Percentiles rank a stretch among this genome's conserved stretches.
These are phyloP conservation scores for Malurus alboscapulatus DNA, from an alignment of 2,113 vertebrate species.

Conservation along the genomic window DNA sequence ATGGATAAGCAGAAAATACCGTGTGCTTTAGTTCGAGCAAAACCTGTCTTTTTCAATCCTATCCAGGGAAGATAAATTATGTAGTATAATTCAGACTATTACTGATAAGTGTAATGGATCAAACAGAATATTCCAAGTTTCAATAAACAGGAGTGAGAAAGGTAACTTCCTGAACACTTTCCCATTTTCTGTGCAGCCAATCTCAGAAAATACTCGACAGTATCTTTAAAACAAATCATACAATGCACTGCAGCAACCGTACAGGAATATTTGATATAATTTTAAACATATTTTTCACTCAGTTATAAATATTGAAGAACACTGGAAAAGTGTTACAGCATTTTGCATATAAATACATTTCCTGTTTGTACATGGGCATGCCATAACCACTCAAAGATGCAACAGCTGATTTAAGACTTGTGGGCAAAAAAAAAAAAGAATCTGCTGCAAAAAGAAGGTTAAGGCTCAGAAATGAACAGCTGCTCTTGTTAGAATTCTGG, in stretches of 20 bases:
- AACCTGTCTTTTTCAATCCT: slow-evolving; percentile 51
- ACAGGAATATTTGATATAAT: background rate
- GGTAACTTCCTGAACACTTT: slow-evolving; percentile 32
- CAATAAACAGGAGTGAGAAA: slow-evolving; percentile 3
- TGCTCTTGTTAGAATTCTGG: background rate
- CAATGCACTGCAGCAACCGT: background rate
- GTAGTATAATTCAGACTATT: slow-evolving; percentile 49
- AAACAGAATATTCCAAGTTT: slow-evolving; percentile 65
- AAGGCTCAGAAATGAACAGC: background rate
- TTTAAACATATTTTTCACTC: background rate
- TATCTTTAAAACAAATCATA: slow-evolving; percentile 38
- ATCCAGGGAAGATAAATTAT: slow-evolving; percentile 50
- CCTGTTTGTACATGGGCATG: background rate
- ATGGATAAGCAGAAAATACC: slow-evolving; percentile 52
- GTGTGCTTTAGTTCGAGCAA: slow-evolving; percentile 16
- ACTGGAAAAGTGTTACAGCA: background rate
- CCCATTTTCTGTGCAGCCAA: slow-evolving; percentile 21
- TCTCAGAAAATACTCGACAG: slow-evolving; percentile 26
- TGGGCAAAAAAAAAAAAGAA: background rate
- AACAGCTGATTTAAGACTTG: background rate
- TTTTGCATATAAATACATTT: slow-evolving; percentile 27
- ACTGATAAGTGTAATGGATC: slow-evolving; percentile 69
- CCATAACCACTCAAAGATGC: background rate
- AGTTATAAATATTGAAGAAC: background rate
- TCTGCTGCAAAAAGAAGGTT: background rate